Conservation (phyloP, 2,797 vertebrate species). For the Brachyrhaphis roseni region DNA sequence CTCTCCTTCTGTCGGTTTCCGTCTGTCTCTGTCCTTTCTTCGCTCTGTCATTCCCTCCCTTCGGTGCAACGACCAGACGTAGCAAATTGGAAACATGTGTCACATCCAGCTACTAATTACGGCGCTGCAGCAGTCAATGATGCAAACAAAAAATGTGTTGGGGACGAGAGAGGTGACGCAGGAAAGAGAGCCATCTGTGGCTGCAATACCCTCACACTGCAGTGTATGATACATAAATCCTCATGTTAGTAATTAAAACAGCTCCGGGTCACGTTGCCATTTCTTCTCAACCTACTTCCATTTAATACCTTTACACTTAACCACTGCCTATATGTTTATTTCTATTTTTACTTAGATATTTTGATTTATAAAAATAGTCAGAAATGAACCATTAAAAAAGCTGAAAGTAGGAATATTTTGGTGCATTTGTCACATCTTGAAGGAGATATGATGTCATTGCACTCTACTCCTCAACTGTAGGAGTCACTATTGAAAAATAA, state of each 20-base stretch:
- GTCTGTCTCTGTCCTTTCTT: conserved; percentile 60
- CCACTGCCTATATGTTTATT: not conserved
- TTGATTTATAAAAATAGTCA: not conserved
- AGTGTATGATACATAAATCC: not conserved
- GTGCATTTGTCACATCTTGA: not conserved
- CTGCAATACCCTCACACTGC: not conserved
- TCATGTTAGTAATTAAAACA: not conserved
- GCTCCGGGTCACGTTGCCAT: not conserved
- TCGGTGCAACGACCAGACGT: conserved; percentile 61
- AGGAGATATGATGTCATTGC: not conserved
- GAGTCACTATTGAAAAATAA: not conserved
- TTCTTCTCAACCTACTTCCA: not conserved
- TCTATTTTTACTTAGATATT: not conserved
- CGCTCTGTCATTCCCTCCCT: conserved; percentile 31
- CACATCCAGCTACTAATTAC: conserved; percentile 78
- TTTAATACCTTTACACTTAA: not conserved
- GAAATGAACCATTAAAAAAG: too few relatives aligned
- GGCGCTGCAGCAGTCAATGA: conserved; percentile 47
- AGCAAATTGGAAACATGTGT: conserved; percentile 82
- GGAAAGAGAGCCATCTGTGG: conserved; percentile 17
- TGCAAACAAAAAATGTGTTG: conserved; percentile 45
- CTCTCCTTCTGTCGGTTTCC: conserved; percentile 43
- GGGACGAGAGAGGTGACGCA: conserved; percentile 48
- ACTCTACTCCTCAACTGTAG: not conserved
- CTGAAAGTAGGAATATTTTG: not conserved